Conservation (phyloP, 2,888 invertebrate genomes). For the Melieria crassipennis region DNA sequence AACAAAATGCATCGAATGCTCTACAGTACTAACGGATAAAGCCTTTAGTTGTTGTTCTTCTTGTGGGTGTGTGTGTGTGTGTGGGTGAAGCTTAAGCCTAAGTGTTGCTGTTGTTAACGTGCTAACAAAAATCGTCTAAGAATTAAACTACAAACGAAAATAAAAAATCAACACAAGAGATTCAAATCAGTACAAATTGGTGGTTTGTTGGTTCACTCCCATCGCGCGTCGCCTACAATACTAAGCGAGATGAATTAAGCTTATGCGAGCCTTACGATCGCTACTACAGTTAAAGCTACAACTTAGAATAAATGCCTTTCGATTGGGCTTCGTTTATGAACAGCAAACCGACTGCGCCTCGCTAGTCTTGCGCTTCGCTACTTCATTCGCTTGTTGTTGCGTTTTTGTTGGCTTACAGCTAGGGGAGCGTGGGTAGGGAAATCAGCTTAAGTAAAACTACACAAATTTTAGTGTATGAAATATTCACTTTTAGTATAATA, state of each 20-base stretch:
- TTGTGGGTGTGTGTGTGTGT: not conserved
- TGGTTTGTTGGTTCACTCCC: constrained; percentile 29
- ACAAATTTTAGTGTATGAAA: constrained; percentile 19
- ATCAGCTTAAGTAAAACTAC: not conserved
- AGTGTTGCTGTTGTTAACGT: not conserved
- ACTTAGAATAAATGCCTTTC: constrained; percentile 2
- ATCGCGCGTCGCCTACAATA: no score
- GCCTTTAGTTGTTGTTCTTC: constrained; percentile 25
- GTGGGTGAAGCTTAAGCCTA: constrained; percentile 11
- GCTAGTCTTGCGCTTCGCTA: not conserved
- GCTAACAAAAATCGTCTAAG: no score
- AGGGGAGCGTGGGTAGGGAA: no score
- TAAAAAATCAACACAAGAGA: constrained; percentile 29
- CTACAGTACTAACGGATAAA: constrained; percentile 19
- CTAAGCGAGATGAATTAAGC: no score
- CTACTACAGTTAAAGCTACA: constrained; percentile 9
- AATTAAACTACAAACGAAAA: not conserved
- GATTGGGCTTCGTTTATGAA: constrained; percentile 52
- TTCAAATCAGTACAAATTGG: constrained; percentile 42
- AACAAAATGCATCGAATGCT: constrained; percentile 10
- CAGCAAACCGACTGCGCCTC: constrained; percentile 46
- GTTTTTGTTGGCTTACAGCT: no score
- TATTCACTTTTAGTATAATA: constrained; percentile 34
- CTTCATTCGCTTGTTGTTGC: not conserved
- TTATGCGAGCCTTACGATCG: no score